phyloP scores from a whole-genome alignment of 2,797 vertebrate species.

The Phataginus tetradactyla region DNA sequence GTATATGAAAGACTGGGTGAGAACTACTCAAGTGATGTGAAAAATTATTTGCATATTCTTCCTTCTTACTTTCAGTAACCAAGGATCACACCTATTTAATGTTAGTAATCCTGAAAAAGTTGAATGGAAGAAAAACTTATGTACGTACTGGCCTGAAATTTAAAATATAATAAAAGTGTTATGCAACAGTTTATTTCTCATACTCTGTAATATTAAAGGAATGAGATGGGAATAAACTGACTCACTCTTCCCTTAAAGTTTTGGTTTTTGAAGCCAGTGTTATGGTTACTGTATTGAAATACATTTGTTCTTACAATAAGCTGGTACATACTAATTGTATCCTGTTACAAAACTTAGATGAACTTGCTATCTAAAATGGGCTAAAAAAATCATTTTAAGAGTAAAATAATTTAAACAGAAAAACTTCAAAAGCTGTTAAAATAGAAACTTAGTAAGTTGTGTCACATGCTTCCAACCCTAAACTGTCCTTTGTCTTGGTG shows the following conservation, averaged over 20 bases:
- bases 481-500: not conserved
- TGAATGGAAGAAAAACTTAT: not conserved
- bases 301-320: not conserved
- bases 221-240: not conserved
- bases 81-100: not conserved
- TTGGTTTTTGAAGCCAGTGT: not conserved
- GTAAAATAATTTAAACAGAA: not conserved
- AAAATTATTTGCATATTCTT: not conserved
- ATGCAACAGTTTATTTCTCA: not conserved
- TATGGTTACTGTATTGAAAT: constrained; percentile 13
- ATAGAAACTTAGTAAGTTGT: not conserved
- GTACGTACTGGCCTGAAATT: not conserved
- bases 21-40: not conserved
- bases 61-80: constrained; percentile 19
- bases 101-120: constrained; percentile 7
- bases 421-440: not conserved
- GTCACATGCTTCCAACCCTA: not conserved
- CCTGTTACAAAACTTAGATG: not conserved
- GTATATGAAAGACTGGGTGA: not conserved
- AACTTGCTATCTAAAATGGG: not conserved
- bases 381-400: constrained; percentile 3
- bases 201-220: not conserved
- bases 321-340: not conserved
- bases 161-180: constrained; percentile 42
- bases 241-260: not conserved